These are phyloP conservation scores for Drusus annulatus DNA, from an alignment of 1,140 invertebrate species.

Conservation along the genomic window DNA sequence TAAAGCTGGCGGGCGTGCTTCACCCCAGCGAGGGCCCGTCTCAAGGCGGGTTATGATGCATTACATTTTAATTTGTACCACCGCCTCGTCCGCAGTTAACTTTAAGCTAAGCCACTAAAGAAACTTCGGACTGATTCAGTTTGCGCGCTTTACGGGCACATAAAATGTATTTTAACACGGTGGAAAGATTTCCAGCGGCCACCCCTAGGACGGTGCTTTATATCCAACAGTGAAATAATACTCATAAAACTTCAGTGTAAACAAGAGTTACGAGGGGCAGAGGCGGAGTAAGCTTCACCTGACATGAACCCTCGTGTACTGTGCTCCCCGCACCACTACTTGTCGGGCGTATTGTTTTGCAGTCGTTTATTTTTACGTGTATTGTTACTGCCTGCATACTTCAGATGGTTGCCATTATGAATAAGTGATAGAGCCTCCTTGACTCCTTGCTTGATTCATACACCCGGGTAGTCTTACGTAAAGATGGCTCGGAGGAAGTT, in stretches of 20 bases:
- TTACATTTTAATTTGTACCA: slow-evolving; percentile 57
- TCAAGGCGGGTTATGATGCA: slow-evolving; percentile 50
- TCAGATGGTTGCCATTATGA: slow-evolving; percentile 48
- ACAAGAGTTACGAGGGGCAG: slow-evolving; percentile 55
- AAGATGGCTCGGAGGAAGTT: no score
- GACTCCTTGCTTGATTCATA: slow-evolving; percentile 34
- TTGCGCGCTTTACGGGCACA: slow-evolving; percentile 46
- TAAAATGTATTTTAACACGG: slow-evolving; percentile 53
- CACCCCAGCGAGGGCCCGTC: background rate
- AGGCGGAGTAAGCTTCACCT: slow-evolving; percentile 31
- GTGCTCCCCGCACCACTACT: background rate
- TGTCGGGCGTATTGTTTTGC: slow-evolving; percentile 41
- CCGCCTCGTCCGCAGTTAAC: slow-evolving; percentile 41
- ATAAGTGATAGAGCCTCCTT: slow-evolving; percentile 43
- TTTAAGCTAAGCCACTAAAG: slow-evolving; percentile 51
- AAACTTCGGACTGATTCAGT: slow-evolving; percentile 45
- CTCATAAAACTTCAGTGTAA: slow-evolving; percentile 54
- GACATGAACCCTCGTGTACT: no score
- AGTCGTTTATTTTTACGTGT: slow-evolving; percentile 51
- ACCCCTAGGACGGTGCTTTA: slow-evolving; percentile 34
- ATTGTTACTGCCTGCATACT: slow-evolving; percentile 48
- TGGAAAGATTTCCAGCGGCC: slow-evolving; percentile 17
- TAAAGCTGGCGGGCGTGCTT: slow-evolving; percentile 34
- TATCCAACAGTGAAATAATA: slow-evolving; percentile 51
- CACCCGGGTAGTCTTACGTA: background rate